These are phyloP conservation scores for Vespertilio murinus DNA, from an alignment of 2,797 vertebrate species.

Conservation along the genomic window DNA sequence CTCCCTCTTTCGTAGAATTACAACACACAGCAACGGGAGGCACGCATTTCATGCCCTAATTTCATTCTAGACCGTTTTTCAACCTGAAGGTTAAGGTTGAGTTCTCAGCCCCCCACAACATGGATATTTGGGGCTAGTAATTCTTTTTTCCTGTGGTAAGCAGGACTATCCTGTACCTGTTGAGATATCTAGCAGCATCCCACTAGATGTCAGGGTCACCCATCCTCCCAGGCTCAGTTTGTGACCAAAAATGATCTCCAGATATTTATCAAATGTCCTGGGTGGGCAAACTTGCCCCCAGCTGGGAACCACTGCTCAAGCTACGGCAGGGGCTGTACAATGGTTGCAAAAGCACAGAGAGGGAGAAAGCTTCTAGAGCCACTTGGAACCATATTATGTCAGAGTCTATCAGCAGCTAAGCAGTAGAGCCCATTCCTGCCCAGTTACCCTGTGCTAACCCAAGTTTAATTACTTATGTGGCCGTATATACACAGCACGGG, in stretches of 20 bases:
- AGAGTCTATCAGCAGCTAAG: background rate
- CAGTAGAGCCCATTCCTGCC: background rate
- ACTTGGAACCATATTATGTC: too few relatives aligned
- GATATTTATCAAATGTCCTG: background rate
- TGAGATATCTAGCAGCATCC: background rate
- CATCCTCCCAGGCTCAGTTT: background rate
- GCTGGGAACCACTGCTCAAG: background rate
- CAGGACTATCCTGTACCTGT: background rate
- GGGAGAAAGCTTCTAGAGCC: background rate
- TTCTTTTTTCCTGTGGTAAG: background rate
- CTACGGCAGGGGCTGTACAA: too few relatives aligned
- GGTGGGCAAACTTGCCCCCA: background rate
- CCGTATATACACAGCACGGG: rapidly evolving
- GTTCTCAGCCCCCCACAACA: background rate
- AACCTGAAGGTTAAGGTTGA: background rate
- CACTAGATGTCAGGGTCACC: background rate
- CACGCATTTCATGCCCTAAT: background rate
- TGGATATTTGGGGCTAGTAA: background rate
- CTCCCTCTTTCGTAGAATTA: background rate
- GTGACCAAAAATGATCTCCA: background rate
- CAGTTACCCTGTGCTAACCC: rapidly evolving
- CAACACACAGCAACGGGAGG: rapidly evolving
- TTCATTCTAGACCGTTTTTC: background rate
- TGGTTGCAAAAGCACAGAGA: background rate
- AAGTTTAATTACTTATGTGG: background rate